Conservation (phyloP, 1,140 invertebrate genomes). For the Monochamus saltuarius region DNA sequence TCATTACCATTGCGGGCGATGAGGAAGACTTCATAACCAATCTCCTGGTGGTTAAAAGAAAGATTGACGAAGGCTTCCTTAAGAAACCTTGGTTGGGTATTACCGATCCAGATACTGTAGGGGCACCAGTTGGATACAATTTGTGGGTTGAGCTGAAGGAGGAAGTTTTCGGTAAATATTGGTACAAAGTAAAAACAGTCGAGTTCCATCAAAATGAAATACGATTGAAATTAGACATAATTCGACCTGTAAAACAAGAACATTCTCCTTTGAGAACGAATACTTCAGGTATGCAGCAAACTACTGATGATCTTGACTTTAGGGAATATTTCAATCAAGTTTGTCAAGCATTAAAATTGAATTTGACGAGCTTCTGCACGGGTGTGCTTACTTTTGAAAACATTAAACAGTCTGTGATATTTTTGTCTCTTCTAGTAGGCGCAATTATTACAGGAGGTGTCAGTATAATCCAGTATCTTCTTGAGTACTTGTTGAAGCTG, state of each 20-base stretch:
- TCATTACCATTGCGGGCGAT: slow-evolving; percentile 30
- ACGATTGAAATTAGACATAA: slow-evolving; percentile 33
- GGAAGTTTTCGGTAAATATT: slow-evolving; percentile 39
- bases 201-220: slow-evolving; percentile 38
- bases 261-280: background rate
- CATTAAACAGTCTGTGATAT: slow-evolving; percentile 33
- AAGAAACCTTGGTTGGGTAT: slow-evolving; percentile 38
- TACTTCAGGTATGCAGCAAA: background rate
- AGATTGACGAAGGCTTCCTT: slow-evolving; percentile 16
- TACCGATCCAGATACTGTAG: slow-evolving; percentile 33
- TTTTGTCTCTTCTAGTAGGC: slow-evolving; percentile 30
- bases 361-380: slow-evolving; percentile 21
- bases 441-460: slow-evolving; percentile 29
- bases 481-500: slow-evolving; percentile 39
- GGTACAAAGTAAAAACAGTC: slow-evolving; percentile 39
- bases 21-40: slow-evolving; percentile 39
- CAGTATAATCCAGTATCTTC: slow-evolving; percentile 30
- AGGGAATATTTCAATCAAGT: slow-evolving; percentile 9
- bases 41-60: slow-evolving; percentile 29
- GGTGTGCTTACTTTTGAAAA: slow-evolving; percentile 29
- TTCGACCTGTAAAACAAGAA: slow-evolving; percentile 23
- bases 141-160: slow-evolving; percentile 38
- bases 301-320: slow-evolving; percentile 16
- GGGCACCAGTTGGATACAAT: slow-evolving; percentile 36
- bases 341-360: slow-evolving; percentile 16